Percentiles rank a stretch among this genome's conserved stretches.
These are phyloP conservation scores for Rhinolophus ferrumequinum DNA, from an alignment of 2,113 vertebrate species.

Conservation along the genomic window DNA sequence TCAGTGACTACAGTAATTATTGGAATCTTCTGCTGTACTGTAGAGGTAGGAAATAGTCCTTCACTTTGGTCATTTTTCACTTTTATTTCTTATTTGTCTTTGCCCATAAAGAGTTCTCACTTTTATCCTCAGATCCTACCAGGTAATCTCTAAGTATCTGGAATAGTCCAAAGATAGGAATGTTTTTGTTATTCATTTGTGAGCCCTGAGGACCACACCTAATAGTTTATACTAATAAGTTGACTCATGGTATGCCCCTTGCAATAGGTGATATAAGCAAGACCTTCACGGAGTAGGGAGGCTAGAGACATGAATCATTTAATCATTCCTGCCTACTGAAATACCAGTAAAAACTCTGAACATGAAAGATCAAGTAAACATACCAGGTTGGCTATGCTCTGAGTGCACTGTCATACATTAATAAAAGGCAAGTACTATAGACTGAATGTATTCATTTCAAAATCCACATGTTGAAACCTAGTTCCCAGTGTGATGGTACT, in stretches of 20 bases:
- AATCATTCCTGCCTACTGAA: not conserved
- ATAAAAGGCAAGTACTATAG: not conserved
- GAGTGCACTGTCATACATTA: not conserved
- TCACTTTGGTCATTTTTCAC: not conserved
- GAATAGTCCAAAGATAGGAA: not conserved
- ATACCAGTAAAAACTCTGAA: not conserved
- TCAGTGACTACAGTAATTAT: not conserved
- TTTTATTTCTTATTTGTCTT: not conserved
- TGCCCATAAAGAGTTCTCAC: not conserved
- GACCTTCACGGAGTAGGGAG: not conserved
- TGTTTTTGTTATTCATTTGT: not conserved
- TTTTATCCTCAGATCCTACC: not conserved
- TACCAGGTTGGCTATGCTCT: not conserved
- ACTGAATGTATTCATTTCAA: not conserved
- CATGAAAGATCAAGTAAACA: not conserved
- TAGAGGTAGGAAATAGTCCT: not conserved
- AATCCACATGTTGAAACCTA: not conserved
- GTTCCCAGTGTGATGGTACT: not conserved
- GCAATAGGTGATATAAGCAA: not conserved
- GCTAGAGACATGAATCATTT: not conserved
- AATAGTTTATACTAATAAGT: not conserved
- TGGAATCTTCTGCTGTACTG: not conserved
- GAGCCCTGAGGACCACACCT: not conserved
- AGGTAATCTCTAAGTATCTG: not conserved
- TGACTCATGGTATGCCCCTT: not conserved